Evolutionary conservation across 2,797 vertebrate species (phyloP).

Genomic region (Melopsittacus undulatus): DNA sequence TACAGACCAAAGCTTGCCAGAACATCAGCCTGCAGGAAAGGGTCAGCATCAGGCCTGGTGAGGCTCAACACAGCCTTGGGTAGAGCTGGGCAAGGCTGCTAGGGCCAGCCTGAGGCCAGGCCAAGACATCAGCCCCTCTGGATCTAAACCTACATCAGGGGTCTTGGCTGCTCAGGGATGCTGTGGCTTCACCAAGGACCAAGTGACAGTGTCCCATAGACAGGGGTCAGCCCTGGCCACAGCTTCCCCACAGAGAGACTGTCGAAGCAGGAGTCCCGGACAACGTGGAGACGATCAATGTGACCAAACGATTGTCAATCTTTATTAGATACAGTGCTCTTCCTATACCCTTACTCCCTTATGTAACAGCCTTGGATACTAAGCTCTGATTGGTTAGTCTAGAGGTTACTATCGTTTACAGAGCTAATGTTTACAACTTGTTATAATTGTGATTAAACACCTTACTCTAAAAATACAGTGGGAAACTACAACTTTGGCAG

Average conservation of each 20-base stretch:
- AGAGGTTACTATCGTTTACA: too few relatives aligned
- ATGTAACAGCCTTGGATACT: too few relatives aligned
- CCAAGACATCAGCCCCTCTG: background rate
- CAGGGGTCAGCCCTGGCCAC: background rate
- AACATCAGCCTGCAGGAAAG: background rate
- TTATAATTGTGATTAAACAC: too few relatives aligned
- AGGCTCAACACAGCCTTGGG: background rate
- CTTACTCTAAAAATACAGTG: too few relatives aligned
- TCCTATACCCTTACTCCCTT: too few relatives aligned
- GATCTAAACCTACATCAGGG: background rate
- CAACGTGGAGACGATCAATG: too few relatives aligned
- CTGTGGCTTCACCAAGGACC: background rate
- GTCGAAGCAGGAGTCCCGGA: too few relatives aligned
- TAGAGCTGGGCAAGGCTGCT: background rate
- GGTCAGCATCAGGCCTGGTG: background rate
- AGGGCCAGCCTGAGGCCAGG: background rate
- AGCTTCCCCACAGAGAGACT: background rate
- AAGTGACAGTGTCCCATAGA: accelerated
- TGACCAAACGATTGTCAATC: too few relatives aligned
- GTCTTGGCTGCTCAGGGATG: background rate
- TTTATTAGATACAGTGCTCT: too few relatives aligned
- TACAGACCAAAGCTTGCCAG: background rate
- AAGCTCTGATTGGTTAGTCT: too few relatives aligned
- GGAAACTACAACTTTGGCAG: too few relatives aligned
- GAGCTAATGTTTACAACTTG: too few relatives aligned